phyloP scores from a whole-genome alignment of 2,113 vertebrate species.

The Cyanistes caeruleus region DNA sequence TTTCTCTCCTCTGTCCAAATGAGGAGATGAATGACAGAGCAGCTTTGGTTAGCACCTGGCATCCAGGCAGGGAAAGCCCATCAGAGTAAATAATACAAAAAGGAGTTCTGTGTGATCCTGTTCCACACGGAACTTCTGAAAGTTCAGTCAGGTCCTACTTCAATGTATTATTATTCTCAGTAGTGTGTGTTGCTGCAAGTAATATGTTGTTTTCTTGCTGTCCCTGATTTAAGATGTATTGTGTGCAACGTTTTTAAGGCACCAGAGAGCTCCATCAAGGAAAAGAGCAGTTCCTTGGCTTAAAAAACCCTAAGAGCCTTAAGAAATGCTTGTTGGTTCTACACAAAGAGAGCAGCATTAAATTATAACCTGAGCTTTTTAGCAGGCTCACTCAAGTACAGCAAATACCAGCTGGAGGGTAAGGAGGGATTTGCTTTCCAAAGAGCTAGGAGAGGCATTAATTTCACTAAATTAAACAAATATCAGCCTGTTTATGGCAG shows the following conservation, averaged over 20 bases:
- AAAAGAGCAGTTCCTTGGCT: background rate
- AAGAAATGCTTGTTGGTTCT: background rate
- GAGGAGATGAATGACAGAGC: background rate
- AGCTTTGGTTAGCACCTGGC: background rate
- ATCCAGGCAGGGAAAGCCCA: background rate
- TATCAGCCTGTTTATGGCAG: constrained; percentile 43
- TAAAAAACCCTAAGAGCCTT: background rate
- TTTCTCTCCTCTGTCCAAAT: background rate
- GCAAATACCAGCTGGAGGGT: constrained; percentile 28
- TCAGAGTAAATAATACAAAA: background rate
- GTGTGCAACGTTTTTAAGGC: background rate
- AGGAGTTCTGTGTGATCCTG: background rate
- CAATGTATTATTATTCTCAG: constrained; percentile 19
- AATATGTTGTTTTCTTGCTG: background rate
- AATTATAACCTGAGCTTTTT: constrained; percentile 22
- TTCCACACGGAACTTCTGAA: background rate
- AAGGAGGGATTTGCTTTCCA: constrained; percentile 48
- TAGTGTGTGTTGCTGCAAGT: background rate
- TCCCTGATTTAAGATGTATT: background rate
- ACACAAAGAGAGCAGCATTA: constrained; percentile 26
- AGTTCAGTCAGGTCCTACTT: constrained; percentile 25
- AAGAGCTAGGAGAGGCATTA: constrained; percentile 23
- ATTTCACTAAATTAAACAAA: constrained; percentile 63
- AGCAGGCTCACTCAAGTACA: constrained; percentile 20
- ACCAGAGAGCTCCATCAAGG: background rate